Percentiles rank a stretch among this genome's conserved stretches.
Evolutionary conservation across 2,888 invertebrate species (phyloP).

Genomic region (Pecten maximus): DNA sequence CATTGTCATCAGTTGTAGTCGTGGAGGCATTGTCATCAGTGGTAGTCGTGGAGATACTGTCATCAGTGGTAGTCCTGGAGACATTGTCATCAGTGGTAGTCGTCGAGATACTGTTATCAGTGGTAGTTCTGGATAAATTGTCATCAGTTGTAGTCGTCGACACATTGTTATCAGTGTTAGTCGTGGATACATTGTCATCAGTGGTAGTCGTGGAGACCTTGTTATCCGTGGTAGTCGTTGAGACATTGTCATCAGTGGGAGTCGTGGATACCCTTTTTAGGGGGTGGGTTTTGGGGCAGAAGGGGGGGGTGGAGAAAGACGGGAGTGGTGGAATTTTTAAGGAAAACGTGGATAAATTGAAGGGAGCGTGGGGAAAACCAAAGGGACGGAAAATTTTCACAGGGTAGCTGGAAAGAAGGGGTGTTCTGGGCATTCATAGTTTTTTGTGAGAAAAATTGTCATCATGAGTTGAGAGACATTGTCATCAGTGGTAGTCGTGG

Average conservation of each 20-base stretch:
- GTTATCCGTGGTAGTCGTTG: background rate
- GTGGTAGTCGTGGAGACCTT: background rate
- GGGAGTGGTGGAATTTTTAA: too few relatives aligned
- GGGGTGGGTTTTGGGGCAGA: too few relatives aligned
- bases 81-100: background rate
- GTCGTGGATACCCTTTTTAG: too few relatives aligned
- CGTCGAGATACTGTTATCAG: background rate
- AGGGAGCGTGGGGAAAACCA: too few relatives aligned
- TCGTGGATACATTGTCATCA: background rate
- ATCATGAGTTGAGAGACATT: too few relatives aligned
- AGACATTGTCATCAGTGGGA: background rate
- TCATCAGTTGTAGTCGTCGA: background rate
- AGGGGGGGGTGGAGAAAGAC: too few relatives aligned
- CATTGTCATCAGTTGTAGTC: background rate
- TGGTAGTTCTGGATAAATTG: background rate
- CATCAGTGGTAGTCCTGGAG: background rate
- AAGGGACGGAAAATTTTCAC: too few relatives aligned
- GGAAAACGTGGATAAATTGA: too few relatives aligned
- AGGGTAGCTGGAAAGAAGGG: too few relatives aligned
- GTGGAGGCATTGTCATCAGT: background rate
- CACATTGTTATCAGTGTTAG: background rate
- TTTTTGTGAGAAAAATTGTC: too few relatives aligned
- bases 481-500: background rate
- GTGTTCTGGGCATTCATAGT: too few relatives aligned
- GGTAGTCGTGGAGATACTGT: background rate